phyloP scores from a whole-genome alignment of 2,797 vertebrate genomes.

The Tragelaphus oryx region DNA sequence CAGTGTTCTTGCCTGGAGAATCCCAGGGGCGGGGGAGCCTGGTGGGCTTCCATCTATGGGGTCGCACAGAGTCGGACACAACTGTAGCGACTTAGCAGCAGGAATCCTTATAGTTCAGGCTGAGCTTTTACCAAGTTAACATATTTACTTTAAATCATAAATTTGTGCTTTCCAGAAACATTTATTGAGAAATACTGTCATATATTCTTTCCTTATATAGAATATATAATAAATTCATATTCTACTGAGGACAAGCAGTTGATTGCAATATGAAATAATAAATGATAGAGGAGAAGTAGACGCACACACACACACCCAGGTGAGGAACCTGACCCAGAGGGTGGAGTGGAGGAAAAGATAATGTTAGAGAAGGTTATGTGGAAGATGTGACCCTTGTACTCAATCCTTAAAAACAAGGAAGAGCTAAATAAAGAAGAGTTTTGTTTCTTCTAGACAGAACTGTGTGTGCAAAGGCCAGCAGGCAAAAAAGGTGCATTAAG shows the following conservation, averaged over 20 bases:
- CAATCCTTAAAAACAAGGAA: neutral
- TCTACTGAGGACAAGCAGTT: neutral
- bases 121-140: conserved; percentile 40
- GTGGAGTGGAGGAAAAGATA: neutral
- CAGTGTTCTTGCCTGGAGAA: too few species aligned
- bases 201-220: neutral
- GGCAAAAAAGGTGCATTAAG: neutral
- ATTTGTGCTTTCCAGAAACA: conserved; percentile 23
- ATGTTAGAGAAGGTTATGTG: neutral
- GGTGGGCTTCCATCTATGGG: too few species aligned
- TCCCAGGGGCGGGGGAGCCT: too few species aligned
- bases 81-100: too few species aligned
- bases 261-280: neutral
- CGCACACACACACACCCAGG: neutral
- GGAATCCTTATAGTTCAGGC: neutral
- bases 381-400: neutral
- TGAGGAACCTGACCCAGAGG: neutral
- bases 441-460: neutral
- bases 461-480: neutral
- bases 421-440: neutral
- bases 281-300: neutral
- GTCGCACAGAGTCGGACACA: too few species aligned
- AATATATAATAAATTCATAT: neutral
- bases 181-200: conserved; percentile 19
- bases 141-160: conserved; percentile 27